phyloP scores from a whole-genome alignment of 2,797 vertebrate species.

The Poecilia velifera region DNA sequence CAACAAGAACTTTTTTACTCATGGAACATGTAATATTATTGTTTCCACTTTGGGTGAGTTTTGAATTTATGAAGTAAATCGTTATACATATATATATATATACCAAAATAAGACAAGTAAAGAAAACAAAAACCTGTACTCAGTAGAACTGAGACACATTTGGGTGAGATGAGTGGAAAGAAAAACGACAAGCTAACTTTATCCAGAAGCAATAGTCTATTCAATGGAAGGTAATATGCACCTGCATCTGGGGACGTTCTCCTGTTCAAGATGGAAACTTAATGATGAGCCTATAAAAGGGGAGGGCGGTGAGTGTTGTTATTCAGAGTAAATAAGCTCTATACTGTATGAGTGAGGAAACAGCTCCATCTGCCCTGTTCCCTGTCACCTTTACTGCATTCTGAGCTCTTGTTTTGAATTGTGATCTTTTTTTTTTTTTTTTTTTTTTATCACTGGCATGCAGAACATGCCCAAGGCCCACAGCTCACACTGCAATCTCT shows the following conservation, averaged over 20 bases:
- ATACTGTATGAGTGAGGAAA: slow-evolving; percentile 41
- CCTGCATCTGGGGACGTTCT: slow-evolving; percentile 36
- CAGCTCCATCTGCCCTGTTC: slow-evolving; percentile 24
- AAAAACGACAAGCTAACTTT: slow-evolving; percentile 32
- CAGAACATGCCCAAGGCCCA: slow-evolving; percentile 72
- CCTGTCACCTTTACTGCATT: slow-evolving; percentile 45
- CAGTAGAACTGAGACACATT: slow-evolving; percentile 31
- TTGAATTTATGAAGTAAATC: background rate
- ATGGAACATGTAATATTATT: background rate
- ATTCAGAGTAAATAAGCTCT: slow-evolving; percentile 45
- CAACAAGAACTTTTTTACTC: background rate
- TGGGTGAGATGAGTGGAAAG: slow-evolving; percentile 37
- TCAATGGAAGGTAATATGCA: slow-evolving; percentile 54
- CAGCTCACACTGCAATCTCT: slow-evolving; percentile 63
- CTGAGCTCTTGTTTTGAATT: slow-evolving; percentile 57
- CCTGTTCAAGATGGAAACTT: slow-evolving; percentile 36
- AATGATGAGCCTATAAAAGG: slow-evolving; percentile 38
- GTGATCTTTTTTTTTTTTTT: slow-evolving; percentile 44
- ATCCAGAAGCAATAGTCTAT: slow-evolving; percentile 41
- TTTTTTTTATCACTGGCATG: slow-evolving; percentile 52
- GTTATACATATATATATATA: background rate
- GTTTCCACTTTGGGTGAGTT: background rate
- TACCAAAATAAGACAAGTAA: background rate
- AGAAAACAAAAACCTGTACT: background rate
- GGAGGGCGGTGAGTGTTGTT: slow-evolving; percentile 34